These are phyloP conservation scores for Sula dactylatra DNA, from an alignment of 2,113 vertebrate species.

Conservation along the genomic window DNA sequence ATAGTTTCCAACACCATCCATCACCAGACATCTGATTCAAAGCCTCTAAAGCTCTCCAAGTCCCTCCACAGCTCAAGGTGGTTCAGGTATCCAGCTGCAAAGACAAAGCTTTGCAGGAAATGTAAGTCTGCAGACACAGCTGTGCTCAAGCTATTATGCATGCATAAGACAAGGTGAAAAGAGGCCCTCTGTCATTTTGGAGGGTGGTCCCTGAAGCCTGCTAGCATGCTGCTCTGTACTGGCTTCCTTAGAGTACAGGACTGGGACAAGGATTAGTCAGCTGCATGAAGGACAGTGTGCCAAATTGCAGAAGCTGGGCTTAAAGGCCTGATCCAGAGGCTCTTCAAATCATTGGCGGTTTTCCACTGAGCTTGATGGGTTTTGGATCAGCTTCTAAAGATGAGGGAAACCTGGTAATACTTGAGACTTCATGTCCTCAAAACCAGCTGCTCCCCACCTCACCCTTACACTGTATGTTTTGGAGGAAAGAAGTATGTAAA, in stretches of 20 bases:
- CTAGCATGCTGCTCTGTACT: not conserved
- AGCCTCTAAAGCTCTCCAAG: not conserved
- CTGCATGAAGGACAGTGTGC: not conserved
- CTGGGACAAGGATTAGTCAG: not conserved
- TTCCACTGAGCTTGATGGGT: not conserved
- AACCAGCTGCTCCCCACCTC: not conserved
- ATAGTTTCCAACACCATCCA: not conserved
- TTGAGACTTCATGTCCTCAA: not conserved
- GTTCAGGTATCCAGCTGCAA: not conserved
- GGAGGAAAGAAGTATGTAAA: not conserved
- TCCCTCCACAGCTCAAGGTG: not conserved
- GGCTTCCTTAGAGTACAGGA: not conserved
- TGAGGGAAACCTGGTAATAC: not conserved
- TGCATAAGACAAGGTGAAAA: not conserved
- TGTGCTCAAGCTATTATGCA: not conserved
- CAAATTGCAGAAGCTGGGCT: not conserved
- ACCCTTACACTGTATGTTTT: not conserved
- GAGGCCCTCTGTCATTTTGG: not conserved
- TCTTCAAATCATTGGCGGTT: not conserved
- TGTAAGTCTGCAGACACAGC: not conserved
- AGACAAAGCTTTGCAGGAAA: not conserved
- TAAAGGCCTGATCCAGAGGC: not conserved
- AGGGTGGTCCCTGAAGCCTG: not conserved
- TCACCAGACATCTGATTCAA: not conserved
- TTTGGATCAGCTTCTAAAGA: slow-evolving; percentile 34